These are phyloP conservation scores for Drosophila phalerata DNA, from an alignment of 2,888 invertebrate species.

Conservation along the genomic window DNA sequence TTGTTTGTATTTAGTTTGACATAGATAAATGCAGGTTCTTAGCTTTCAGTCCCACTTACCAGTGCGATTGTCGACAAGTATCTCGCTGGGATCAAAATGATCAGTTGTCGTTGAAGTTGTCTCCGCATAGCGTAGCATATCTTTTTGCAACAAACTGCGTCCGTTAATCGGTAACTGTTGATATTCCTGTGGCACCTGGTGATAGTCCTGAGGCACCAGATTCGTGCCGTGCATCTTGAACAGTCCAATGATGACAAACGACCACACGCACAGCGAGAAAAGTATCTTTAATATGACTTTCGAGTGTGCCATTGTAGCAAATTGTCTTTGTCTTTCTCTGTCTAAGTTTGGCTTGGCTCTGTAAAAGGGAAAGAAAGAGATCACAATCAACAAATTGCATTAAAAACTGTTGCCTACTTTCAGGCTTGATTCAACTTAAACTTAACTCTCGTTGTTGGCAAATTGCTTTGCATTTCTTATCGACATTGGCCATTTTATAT, in stretches of 20 bases:
- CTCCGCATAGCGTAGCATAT: slow-evolving; percentile 83
- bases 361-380: slow-evolving; percentile 4
- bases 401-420: slow-evolving; percentile 40
- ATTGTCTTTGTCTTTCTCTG: neutral
- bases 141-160: slow-evolving; percentile 85
- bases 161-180: slow-evolving; percentile 84
- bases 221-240: slow-evolving; percentile 85
- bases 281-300: slow-evolving; percentile 85
- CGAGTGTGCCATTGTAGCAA: slow-evolving; percentile 82
- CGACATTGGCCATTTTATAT: slow-evolving; percentile 25
- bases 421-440: slow-evolving; percentile 22
- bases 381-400: neutral
- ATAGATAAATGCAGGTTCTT: neutral
- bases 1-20: no score
- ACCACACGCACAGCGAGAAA: slow-evolving; percentile 85
- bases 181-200: slow-evolving; percentile 83
- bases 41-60: slow-evolving; percentile 77
- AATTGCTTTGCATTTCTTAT: slow-evolving; percentile 60
- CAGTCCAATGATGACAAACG: slow-evolving; percentile 85
- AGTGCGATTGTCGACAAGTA: slow-evolving; percentile 85
- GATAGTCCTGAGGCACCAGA: slow-evolving; percentile 84
- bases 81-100: slow-evolving; percentile 85
- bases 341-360: neutral
- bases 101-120: slow-evolving; percentile 85
- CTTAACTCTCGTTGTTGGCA: slow-evolving; percentile 28